Conservation (phyloP, 2,113 vertebrate genomes). For the Muscicapa adusta region DNA sequence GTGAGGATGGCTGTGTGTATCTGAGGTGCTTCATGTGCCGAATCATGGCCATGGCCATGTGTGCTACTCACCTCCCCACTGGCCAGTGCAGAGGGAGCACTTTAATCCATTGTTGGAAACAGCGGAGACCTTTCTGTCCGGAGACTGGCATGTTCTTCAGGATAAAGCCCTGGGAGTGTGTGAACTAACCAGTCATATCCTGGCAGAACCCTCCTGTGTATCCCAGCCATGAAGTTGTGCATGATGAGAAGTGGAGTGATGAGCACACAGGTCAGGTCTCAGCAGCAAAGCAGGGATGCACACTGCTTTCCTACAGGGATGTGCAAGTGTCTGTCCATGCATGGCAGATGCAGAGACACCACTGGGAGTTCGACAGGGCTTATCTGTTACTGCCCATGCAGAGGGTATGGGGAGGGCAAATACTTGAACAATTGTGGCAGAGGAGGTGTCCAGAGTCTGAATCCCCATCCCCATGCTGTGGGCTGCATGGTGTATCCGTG, state of each 20-base stretch:
- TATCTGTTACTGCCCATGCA: rapidly evolving
- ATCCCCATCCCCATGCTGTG: not conserved
- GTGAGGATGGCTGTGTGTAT: not conserved
- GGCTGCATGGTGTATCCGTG: rapidly evolving
- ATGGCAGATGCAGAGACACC: not conserved
- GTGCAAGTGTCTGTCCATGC: not conserved
- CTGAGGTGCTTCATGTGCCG: rapidly evolving
- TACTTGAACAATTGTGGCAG: not conserved
- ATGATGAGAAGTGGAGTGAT: not conserved
- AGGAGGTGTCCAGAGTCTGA: not conserved
- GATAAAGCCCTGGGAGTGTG: not conserved
- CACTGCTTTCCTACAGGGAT: not conserved
- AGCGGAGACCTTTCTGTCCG: not conserved
- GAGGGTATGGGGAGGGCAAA: not conserved
- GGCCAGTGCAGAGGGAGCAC: not conserved
- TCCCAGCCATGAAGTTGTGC: not conserved
- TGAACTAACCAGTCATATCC: not conserved
- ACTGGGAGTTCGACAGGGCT: rapidly evolving
- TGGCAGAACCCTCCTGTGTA: not conserved
- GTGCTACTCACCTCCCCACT: not conserved
- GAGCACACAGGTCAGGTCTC: not conserved
- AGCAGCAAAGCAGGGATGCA: not conserved
- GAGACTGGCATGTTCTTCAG: not conserved
- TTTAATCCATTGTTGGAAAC: not conserved
- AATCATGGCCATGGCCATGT: not conserved